Percentiles rank a stretch among this genome's conserved stretches.
phyloP scores from a whole-genome alignment of 2,888 invertebrate species.

The Apodemia duryi region DNA sequence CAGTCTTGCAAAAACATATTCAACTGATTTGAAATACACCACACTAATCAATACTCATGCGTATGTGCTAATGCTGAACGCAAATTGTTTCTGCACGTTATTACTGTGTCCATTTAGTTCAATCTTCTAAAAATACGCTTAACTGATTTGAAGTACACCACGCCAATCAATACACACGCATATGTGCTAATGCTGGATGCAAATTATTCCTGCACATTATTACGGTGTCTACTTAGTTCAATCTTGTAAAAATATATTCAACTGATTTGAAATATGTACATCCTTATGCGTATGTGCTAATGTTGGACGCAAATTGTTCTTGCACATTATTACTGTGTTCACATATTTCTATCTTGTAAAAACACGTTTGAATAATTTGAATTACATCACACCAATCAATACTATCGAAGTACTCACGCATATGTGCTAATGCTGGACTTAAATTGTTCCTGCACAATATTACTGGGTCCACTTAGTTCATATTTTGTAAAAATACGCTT shows the following conservation, averaged over 20 bases:
- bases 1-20: constrained; percentile 59
- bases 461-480: constrained; percentile 36
- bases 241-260: constrained; percentile 58
- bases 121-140: constrained; percentile 56
- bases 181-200: constrained; percentile 16
- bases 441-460: too few species aligned
- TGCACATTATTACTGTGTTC: too few species aligned
- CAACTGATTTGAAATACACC: constrained; percentile 40
- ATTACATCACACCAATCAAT: constrained; percentile 35
- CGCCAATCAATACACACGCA: constrained; percentile 31
- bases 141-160: constrained; percentile 43
- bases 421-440: too few species aligned
- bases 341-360: constrained; percentile 53
- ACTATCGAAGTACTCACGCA: neutral
- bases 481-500: constrained; percentile 44
- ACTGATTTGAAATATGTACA: constrained; percentile 40
- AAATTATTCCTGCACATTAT: neutral
- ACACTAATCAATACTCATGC: constrained; percentile 48
- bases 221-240: constrained; percentile 35
- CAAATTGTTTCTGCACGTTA: neutral
- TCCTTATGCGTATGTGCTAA: constrained; percentile 22
- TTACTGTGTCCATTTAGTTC: constrained; percentile 33
- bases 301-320: constrained; percentile 1
- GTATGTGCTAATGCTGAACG: constrained; percentile 17
- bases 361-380: constrained; percentile 48